These are phyloP conservation scores for Pterostichus niger DNA, from an alignment of 2,888 invertebrate genomes.

Conservation along the genomic window DNA sequence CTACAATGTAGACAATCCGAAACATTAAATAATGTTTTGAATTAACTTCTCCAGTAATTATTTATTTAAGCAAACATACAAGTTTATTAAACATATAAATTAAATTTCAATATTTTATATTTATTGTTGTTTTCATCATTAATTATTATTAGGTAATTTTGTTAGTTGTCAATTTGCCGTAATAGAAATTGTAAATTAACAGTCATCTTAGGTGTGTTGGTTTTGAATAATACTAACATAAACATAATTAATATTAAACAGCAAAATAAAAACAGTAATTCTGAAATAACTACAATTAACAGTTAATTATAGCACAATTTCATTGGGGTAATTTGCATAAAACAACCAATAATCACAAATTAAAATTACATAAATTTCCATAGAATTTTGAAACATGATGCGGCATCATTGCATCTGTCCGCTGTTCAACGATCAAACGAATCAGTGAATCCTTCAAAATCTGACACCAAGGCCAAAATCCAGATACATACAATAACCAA, in stretches of 20 bases:
- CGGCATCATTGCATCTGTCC: neutral
- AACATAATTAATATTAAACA: slow-evolving; percentile 32
- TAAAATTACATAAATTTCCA: slow-evolving; percentile 50
- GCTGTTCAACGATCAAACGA: slow-evolving; percentile 22
- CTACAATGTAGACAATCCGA: no score
- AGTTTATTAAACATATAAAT: no score
- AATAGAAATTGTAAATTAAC: neutral
- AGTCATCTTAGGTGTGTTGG: neutral
- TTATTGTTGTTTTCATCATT: no score
- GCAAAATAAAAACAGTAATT: slow-evolving; percentile 30
- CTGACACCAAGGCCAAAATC: slow-evolving; percentile 35
- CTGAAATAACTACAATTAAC: slow-evolving; percentile 25
- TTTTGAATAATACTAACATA: slow-evolving; percentile 28
- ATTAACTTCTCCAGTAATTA: no score
- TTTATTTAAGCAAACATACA: no score
- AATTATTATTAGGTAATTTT: no score
- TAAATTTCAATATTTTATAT: no score
- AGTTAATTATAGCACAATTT: slow-evolving; percentile 27
- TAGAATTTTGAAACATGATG: slow-evolving; percentile 48
- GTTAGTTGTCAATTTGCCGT: no score
- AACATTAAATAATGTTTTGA: no score
- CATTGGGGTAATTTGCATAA: slow-evolving; percentile 33
- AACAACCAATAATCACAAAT: slow-evolving; percentile 50
- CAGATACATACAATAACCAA: slow-evolving; percentile 20
- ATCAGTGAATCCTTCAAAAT: slow-evolving; percentile 38